Evolutionary conservation across 1,140 invertebrate species (phyloP), one percentile per base, ranked within the genome.

Genomic region (Bombyx mandarina): DNA sequence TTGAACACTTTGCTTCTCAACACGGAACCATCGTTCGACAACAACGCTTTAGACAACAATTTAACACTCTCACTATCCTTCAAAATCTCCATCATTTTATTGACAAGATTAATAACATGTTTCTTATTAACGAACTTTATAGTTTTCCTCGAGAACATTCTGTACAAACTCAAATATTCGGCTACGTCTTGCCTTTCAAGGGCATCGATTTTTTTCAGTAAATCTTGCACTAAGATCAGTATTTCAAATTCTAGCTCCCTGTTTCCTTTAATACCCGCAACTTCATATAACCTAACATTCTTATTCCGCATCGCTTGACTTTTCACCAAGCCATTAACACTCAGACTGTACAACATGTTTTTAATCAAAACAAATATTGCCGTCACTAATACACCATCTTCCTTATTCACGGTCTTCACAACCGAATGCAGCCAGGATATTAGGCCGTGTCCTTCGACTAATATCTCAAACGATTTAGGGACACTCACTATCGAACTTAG

Each of bases 391-490:
- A 45, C 45, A 9, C 44, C 45, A 8, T 54, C 53, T 6, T 45
- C 43, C 45, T 54, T 54, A 10, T 45, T 46, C n/a, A 56, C 42
- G 35, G 79, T 73, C 48, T 67, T 73, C 6, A 81, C 75, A 3
- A 77, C 63, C 6, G 59, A 73, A 54, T 80, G 77, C 12, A 94
- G 62, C 92, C 92, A 93, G 6, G 90, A 83, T 43, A 93, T 60
- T 3, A 94, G 64, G n/a, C 89, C 91, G 61, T 91, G 90, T 61
- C 89, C 89, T 61, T 90, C 89, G 3, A 90, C 79, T 54, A 94
- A 82, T 54, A 92, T 89, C 57, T 91, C 88, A 6, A 88, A 89
- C 1, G 90, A 89, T 60, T 89, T 89, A 8, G 89, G 87, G 47
- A 93, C 89, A 60, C 89, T 86, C 5, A 91, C 88, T 51, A 90